Base-by-base conservation (phyloP, 2,113 vertebrate genomes). In the Oenanthe oenanthe region DNA sequence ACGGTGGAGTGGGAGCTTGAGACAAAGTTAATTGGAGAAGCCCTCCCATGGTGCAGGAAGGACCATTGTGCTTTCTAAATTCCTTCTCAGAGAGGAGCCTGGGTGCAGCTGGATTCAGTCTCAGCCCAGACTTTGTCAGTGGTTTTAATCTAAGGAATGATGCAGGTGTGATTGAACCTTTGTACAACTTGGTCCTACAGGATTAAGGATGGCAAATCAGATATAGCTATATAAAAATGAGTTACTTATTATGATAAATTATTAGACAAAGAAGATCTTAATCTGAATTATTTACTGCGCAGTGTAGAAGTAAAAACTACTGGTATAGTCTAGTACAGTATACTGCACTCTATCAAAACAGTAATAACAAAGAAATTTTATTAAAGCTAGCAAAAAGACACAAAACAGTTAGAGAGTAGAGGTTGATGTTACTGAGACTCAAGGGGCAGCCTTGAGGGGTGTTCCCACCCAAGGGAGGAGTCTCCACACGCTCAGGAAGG, bases 361-460 rank as follows among this genome's bases (percentile, higher is more conserved):
- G 17, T 50, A 57, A 29, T 5, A 42, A 56, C 56, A 57, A 42
- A 50, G 20, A 47, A 66, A 50, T 42, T 57, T 19, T 17, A 43
- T 50, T 76, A 67, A 76, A 51, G 17, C 61, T 67, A 75, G 25
- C 16, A 43, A 75, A 85, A 84, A 31, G 12, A 2, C 31, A 31
- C 31, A 31, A 31, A 66, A 17, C 20, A 34, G 26, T 36, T 36
- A 43, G 26, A 36, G 26, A 32, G 43, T 32, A 36, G 36, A 67
- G 71, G 26, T 5, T 32, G 53, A 15, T 36, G 11, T 67, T 76
- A 31, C 8, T 7, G 14, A 47, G 48, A 73, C 24, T 1, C 8
- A 17, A 0, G 3, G 13, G 5, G 13, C 15, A 6, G 4, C 43
- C 17, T 34, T 50, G 61, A 50, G 51, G 36, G 13, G 4, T 1